Base-by-base conservation (phyloP, 1,140 invertebrate species). In the Eriocheir sinensis region DNA sequence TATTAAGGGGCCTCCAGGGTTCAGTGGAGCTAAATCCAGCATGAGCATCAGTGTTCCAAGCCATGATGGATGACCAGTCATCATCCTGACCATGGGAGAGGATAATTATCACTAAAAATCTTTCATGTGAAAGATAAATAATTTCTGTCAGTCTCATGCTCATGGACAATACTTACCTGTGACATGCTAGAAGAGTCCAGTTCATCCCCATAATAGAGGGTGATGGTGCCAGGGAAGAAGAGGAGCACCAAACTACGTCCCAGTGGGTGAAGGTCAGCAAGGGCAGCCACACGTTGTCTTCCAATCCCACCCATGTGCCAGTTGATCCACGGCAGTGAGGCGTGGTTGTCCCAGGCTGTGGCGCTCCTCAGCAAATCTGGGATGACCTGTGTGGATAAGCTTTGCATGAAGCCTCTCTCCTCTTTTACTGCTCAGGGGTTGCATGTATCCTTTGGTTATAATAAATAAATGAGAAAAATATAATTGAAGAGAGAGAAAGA, bases 181-280 rank as follows among this genome's bases (percentile, higher is more conserved):
- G 89, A 53, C 12, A 72, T 40, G 41, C 53, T 83, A 4, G 48
- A 86, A 91, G 96, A 81, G 30, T 97, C 97, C 95, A 98, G 97
- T 97, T 98, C 98, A 96, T 98, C 98, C 8, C 98, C 98, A 96
- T 98, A 98, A 96, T 98, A 98, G 95, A 98, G 97, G 95, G 97
- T 98, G 0, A 98, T 97, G 15, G 98, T 98, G 6, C 98, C 98
- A 0, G 98, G 98, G 36, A 99, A 96, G 97, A 98, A 98, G 96
- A 98, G 97, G 93, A 98, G 97, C 93, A 98, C 96, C 80, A 98
- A 96, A 17, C 97, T 97, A 2, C 97, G 80, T 44, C 95, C 94
- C 21, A 95, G 83, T 34, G 95, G 95, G 30, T 89, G 95, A 21
- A 44, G 72, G 9, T 38, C n/a, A 2, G 83, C 83, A n/a, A 92